Evolutionary conservation across 2,888 invertebrate species (phyloP).

Genomic region (Drosophila mayaguana): DNA sequence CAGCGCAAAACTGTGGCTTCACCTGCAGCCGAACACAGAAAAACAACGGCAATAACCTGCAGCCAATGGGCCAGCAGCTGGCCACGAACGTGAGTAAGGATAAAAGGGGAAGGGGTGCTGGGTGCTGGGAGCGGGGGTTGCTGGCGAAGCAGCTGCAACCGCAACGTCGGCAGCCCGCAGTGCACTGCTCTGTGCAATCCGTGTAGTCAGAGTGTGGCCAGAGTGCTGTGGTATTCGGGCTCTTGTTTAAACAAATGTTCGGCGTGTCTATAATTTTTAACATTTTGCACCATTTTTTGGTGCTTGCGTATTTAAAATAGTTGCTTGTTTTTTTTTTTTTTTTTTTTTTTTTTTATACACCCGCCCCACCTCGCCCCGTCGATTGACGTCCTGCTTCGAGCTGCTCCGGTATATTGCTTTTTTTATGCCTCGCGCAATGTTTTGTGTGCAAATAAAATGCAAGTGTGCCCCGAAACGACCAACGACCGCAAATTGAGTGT

Average conservation of each 20-base stretch:
- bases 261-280: slow-evolving; percentile 70
- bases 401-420: slow-evolving; percentile 32
- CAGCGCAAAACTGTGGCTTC: slow-evolving; percentile 19
- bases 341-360: too few species aligned
- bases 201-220: slow-evolving; percentile 49
- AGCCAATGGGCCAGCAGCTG: slow-evolving; percentile 24
- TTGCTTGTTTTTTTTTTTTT: slow-evolving; percentile 14
- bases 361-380: background rate
- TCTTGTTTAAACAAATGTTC: slow-evolving; percentile 74
- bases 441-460: slow-evolving; percentile 75
- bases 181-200: slow-evolving; percentile 40
- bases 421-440: slow-evolving; percentile 56
- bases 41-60: slow-evolving; percentile 25
- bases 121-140: background rate
- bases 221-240: slow-evolving; percentile 58
- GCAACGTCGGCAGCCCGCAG: slow-evolving; percentile 41
- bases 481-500: slow-evolving; percentile 78
- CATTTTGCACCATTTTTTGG: slow-evolving; percentile 52
- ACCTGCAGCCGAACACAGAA: slow-evolving; percentile 34
- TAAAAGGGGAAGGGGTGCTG: too few species aligned
- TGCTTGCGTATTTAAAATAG: slow-evolving; percentile 58
- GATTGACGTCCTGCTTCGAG: background rate
- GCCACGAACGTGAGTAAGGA: background rate
- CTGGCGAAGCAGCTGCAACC: slow-evolving; percentile 43
- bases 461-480: slow-evolving; percentile 49